phyloP scores from a whole-genome alignment of 1,140 invertebrate genomes.

The Lutraria rhynchaena region DNA sequence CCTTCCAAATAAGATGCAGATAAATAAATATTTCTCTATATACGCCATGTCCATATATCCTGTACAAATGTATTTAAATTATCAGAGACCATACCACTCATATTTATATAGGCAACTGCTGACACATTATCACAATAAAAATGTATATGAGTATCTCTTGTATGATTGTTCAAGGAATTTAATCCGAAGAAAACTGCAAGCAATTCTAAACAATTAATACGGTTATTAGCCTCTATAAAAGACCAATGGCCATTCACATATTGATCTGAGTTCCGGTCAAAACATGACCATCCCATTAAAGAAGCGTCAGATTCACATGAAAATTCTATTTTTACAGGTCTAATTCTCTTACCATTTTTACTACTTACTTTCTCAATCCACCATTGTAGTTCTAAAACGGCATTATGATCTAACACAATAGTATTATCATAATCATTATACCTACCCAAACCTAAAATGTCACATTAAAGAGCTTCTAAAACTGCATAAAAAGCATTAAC shows the following conservation, averaged over 20 bases:
- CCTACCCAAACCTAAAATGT: not conserved
- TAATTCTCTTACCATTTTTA: conserved; percentile 23
- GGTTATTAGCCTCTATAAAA: not conserved
- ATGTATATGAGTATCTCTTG: conserved; percentile 15
- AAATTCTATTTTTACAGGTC: not conserved
- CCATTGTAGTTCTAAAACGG: not conserved
- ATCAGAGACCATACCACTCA: conserved; percentile 37
- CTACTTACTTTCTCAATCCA: not conserved
- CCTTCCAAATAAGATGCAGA: conserved; percentile 23
- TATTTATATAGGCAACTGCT: conserved; percentile 36
- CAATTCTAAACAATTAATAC: not conserved
- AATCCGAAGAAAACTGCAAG: conserved; percentile 2
- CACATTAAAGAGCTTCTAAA: not conserved
- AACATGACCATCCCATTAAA: not conserved
- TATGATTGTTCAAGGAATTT: not conserved
- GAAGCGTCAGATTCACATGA: not conserved
- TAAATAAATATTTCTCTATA: conserved; percentile 40
- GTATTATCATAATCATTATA: conserved; percentile 15
- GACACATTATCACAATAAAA: conserved; percentile 27
- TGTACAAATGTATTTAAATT: conserved; percentile 24
- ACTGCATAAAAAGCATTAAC: not conserved
- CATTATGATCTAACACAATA: not conserved
- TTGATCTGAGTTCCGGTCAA: no score
- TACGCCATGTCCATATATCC: conserved; percentile 38
- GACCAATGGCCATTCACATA: no score